Percentiles rank a stretch among this genome's conserved stretches.
Conservation (phyloP, 2,888 invertebrate genomes). For the Xestia sexstrigata region DNA sequence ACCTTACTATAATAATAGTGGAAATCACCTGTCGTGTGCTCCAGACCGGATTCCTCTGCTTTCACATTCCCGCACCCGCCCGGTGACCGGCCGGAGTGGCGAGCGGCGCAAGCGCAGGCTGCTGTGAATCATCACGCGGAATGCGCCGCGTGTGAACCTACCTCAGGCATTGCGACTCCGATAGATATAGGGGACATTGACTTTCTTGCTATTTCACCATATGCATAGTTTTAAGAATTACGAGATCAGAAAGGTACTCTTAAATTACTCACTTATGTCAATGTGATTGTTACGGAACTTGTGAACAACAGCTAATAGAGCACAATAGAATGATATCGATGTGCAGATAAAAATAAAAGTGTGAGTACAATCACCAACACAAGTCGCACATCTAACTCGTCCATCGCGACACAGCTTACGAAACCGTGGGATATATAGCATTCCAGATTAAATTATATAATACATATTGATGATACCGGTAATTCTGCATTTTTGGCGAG, state of each 20-base stretch:
- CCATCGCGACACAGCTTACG: not conserved
- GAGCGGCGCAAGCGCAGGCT: constrained; percentile 32
- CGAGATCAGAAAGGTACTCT: not conserved
- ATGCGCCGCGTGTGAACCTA: constrained; percentile 73
- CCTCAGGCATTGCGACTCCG: constrained; percentile 22
- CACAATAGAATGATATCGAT: not conserved
- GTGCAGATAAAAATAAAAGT: not conserved
- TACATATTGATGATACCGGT: constrained; percentile 24
- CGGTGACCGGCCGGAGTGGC: not conserved
- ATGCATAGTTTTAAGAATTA: not conserved
- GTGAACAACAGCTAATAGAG: too few species aligned
- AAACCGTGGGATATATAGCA: not conserved
- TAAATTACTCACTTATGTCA: not conserved
- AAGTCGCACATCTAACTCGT: not conserved
- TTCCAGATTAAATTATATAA: constrained; percentile 20
- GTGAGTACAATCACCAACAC: not conserved
- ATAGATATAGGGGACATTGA: constrained; percentile 54
- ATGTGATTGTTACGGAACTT: not conserved
- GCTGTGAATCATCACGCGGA: constrained; percentile 75
- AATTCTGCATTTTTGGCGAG: constrained; percentile 29
- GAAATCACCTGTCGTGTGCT: constrained; percentile 48
- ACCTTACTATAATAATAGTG: constrained; percentile 18
- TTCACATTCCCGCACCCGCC: constrained; percentile 72
- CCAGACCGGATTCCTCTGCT: constrained; percentile 76
- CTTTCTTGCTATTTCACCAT: constrained; percentile 35